Conservation (phyloP, 2,113 vertebrate species). For the Potamarius usumacintae region DNA sequence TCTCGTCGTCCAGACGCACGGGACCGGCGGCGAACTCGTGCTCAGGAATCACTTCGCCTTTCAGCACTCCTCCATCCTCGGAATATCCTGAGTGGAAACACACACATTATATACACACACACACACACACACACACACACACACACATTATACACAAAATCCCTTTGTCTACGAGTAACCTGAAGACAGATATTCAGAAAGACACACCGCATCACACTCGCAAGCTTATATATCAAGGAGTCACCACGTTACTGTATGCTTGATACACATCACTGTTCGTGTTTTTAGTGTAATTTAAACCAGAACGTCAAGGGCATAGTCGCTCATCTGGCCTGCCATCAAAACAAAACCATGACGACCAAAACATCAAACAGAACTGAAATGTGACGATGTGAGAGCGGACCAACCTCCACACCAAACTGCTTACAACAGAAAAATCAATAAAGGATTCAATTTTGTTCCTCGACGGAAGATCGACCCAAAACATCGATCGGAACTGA, state of each 20-base stretch:
- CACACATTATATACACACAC: slow-evolving; percentile 11
- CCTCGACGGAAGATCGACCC: no score
- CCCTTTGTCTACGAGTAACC: neutral
- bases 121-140: neutral
- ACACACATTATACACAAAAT: neutral
- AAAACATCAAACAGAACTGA: no score
- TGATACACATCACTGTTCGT: neutral
- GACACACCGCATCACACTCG: neutral
- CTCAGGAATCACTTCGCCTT: slow-evolving; percentile 91
- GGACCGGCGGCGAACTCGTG: slow-evolving; percentile 93
- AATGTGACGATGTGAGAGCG: no score
- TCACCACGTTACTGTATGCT: neutral
- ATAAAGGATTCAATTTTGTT: no score
- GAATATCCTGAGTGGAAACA: slow-evolving; percentile 79
- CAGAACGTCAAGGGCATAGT: no score
- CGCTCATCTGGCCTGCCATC: no score
- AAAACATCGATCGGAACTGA: no score
- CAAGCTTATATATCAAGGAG: neutral
- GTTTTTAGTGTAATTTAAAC: no score
- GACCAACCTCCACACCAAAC: no score
- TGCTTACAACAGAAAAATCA: no score
- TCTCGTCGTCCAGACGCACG: slow-evolving; percentile 91
- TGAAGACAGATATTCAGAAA: neutral
- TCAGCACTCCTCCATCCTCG: slow-evolving; percentile 87
- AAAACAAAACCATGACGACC: no score